Evolutionary conservation across 2,888 invertebrate genomes (phyloP), one percentile per base, ranked within the genome.

Genomic region (Caenorhabditis sp.): DNA sequence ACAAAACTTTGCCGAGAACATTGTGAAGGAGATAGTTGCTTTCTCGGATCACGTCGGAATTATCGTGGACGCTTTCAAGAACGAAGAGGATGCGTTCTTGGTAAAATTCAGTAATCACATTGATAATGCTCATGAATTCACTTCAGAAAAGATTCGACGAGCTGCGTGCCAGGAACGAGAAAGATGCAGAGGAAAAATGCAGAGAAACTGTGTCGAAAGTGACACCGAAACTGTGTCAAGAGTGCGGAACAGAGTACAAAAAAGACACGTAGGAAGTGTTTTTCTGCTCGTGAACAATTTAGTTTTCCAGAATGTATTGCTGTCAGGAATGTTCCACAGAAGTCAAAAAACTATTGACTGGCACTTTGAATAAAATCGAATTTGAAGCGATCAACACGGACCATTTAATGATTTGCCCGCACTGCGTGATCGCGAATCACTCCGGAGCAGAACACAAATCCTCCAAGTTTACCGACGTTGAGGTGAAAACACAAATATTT

Each of bases 251-350:
- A 11, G 32, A 47, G 11, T 11, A 56, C 9, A 6, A 6, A 13
- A 8, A 1, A 13, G 56, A 68, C 5, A 44, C 22, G 56, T 56
- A 0, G 15, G 60, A 4, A 15, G n/a, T 53, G 32, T 28, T 1
- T 18, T 20, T 8, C 2, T 58, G 2, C 8, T 15, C n/a, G 22
- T 24, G 11, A 37, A 32, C 15, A n/a, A n/a, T 18, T 24, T 1
- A 11, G 15, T 26, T 26, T 40, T 67, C 22, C 40, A 68, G 68
- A 56, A 28, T 68, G 40, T 47, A 28, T 6, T 56, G 56, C 6
- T 68, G 68, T 47, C 40, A 4, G 13, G 13, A 9, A 15, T 68
- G 68, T 24, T 47, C 28, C 0, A 28, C 40, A 37, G n/a, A 11
- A n/a, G 68, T 44, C 0, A 20, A 20, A 15, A 15, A 18, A 28